Evolutionary conservation across 1,140 invertebrate species (phyloP).

Genomic region (Saxidomus purpurata): DNA sequence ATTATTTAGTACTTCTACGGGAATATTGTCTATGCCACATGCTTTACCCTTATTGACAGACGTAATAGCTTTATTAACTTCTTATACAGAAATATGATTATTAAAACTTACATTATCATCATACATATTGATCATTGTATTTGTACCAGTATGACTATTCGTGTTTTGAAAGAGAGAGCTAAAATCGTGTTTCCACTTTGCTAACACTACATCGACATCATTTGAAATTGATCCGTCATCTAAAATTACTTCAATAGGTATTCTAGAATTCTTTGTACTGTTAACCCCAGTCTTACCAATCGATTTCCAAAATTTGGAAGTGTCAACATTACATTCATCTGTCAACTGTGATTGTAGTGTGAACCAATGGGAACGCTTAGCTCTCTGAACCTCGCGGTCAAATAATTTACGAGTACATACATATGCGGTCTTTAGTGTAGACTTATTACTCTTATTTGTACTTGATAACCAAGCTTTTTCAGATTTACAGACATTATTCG

Average conservation of each 20-base stretch:
- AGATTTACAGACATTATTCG: constrained; percentile 46
- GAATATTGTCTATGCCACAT: too few relatives aligned
- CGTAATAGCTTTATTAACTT: too few relatives aligned
- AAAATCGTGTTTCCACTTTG: too few relatives aligned
- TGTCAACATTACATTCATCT: constrained; percentile 26
- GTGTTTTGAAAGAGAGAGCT: too few relatives aligned
- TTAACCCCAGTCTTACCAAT: constrained; percentile 20
- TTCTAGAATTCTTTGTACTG: not conserved
- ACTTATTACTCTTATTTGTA: not conserved
- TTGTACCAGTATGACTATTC: too few relatives aligned
- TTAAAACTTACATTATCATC: too few relatives aligned
- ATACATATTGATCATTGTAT: too few relatives aligned
- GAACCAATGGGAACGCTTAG: constrained; percentile 49
- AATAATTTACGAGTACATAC: constrained; percentile 33
- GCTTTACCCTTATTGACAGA: too few relatives aligned
- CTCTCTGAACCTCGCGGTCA: constrained; percentile 40
- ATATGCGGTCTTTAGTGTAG: constrained; percentile 9
- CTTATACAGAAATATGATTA: too few relatives aligned
- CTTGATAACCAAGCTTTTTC: constrained; percentile 32
- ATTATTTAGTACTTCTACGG: too few relatives aligned
- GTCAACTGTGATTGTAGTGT: constrained; percentile 35
- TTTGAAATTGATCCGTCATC: constrained; percentile 7
- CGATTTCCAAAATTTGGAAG: constrained; percentile 28
- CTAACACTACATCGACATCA: constrained; percentile 13
- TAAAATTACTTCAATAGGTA: constrained; percentile 44